These are phyloP conservation scores for Loxodonta africana DNA, from an alignment of 2,113 vertebrate species.

Conservation along the genomic window DNA sequence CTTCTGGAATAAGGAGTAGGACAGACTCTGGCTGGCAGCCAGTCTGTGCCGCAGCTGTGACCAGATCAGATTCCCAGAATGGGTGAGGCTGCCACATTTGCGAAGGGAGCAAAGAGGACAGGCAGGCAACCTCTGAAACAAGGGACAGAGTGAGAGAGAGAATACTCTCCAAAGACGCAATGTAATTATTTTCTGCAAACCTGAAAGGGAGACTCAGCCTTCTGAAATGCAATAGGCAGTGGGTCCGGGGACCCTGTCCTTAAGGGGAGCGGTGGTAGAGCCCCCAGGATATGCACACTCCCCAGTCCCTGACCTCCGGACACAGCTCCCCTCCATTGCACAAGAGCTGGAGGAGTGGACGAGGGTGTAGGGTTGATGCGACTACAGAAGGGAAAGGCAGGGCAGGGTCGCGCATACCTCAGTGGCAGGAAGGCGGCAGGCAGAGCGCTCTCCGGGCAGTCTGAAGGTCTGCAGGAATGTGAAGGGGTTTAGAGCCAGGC, in stretches of 20 bases:
- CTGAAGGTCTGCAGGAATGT: conserved; percentile 90
- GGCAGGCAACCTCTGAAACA: conserved; percentile 6
- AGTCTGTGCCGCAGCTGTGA: background rate
- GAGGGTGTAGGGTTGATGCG: background rate
- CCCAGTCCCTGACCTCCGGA: background rate
- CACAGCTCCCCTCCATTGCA: background rate
- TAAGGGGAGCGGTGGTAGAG: background rate
- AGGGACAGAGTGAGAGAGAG: background rate
- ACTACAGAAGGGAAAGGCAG: conserved; percentile 14
- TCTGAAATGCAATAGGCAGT: background rate
- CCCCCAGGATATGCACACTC: background rate
- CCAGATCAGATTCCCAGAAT: conserved; percentile 57
- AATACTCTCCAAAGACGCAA: background rate
- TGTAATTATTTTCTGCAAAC: background rate
- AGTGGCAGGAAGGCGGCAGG: conserved; percentile 83
- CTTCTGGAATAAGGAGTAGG: background rate
- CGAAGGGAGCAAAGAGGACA: conserved; percentile 11
- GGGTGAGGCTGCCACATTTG: conserved; percentile 7
- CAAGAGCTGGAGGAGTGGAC: background rate
- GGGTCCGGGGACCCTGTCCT: accelerated
- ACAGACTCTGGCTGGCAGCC: background rate
- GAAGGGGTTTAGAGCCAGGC: conserved; percentile 88
- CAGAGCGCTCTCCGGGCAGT: conserved; percentile 88
- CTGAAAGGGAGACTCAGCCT: background rate
- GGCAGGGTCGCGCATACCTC: conserved; percentile 86